A percentile compares a stretch with the other conserved stretches of the same genome.
Evolutionary conservation across 2,113 vertebrate species (phyloP).

Genomic region (Pipra filicauda): DNA sequence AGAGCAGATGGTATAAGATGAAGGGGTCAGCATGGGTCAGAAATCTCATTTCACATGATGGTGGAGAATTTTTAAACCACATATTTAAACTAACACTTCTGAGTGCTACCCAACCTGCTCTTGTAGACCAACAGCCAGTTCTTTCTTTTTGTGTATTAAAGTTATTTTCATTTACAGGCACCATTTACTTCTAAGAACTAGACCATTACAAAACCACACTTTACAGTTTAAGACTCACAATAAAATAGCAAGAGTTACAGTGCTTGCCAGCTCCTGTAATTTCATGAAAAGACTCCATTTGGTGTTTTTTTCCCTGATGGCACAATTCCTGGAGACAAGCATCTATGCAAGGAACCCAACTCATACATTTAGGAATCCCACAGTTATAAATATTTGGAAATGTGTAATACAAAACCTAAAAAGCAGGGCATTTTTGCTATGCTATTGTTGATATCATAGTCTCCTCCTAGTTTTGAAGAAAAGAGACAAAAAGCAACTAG

Average conservation of each 20-base stretch:
- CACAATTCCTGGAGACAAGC: constrained; percentile 2
- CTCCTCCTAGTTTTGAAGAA: not conserved
- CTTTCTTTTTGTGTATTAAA: not conserved
- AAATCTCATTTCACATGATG: not conserved
- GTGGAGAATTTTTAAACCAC: not conserved
- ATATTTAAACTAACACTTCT: not conserved
- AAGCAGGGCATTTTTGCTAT: not conserved
- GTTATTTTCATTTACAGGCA: not conserved
- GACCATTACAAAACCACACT: not conserved
- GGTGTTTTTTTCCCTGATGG: constrained; percentile 3
- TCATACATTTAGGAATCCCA: constrained; percentile 1
- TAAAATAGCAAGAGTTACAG: not conserved
- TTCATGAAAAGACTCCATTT: not conserved
- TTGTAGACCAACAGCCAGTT: not conserved
- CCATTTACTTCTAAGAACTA: not conserved
- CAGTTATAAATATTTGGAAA: constrained; percentile 1
- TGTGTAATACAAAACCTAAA: not conserved
- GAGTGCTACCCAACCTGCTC: not conserved
- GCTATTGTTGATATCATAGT: not conserved
- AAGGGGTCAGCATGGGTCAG: not conserved
- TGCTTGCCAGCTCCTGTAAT: not conserved
- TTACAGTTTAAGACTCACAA: not conserved
- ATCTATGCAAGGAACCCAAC: not conserved
- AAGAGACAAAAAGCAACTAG: not conserved
- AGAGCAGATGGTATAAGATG: not conserved